phyloP scores from a whole-genome alignment of 2,113 vertebrate species.

The Rhea pennata region DNA sequence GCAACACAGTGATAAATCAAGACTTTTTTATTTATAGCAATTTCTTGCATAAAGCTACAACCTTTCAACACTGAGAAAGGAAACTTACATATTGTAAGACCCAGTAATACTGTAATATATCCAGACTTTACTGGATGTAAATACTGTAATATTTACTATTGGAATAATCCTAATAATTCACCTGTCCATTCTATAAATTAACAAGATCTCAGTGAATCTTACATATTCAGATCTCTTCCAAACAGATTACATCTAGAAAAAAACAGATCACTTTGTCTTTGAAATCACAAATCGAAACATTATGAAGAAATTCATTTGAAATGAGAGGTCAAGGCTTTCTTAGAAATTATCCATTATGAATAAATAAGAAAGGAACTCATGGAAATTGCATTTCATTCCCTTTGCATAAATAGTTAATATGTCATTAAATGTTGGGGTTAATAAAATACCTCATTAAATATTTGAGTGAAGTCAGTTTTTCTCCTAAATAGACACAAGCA shows the following conservation, averaged over 20 bases:
- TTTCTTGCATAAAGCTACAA: background rate
- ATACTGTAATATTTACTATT: background rate
- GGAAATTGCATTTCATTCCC: background rate
- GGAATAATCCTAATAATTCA: background rate
- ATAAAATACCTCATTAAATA: constrained; percentile 5
- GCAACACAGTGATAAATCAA: background rate
- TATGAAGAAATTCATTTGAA: background rate
- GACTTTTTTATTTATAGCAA: background rate
- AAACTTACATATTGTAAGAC: background rate
- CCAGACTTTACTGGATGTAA: background rate
- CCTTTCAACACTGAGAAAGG: background rate
- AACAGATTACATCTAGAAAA: background rate
- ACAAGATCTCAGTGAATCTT: background rate
- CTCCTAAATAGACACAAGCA: background rate
- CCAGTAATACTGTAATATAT: background rate
- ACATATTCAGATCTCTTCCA: background rate
- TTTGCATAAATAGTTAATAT: background rate
- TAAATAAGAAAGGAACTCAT: background rate
- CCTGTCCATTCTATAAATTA: background rate
- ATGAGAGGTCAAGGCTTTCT: constrained; percentile 14
- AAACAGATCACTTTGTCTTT: background rate
- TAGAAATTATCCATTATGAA: constrained; percentile 12
- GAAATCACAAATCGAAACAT: constrained; percentile 31
- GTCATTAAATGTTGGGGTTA: background rate
- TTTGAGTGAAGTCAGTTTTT: background rate